Evolutionary conservation across 2,888 invertebrate species (phyloP), one percentile per base, ranked within the genome.

Genomic region (Coelogynopora nodosa): DNA sequence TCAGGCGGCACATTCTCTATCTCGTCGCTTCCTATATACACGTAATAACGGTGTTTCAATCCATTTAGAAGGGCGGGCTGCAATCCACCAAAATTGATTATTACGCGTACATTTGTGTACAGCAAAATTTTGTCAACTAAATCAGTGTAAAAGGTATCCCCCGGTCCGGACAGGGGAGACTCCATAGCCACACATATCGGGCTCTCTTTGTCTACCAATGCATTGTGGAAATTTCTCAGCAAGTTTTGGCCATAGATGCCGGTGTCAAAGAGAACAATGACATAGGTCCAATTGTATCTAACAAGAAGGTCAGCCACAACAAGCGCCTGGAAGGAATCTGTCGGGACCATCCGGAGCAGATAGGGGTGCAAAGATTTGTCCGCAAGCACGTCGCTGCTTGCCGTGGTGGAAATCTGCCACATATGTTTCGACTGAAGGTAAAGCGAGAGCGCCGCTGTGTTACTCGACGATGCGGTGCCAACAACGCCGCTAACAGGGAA

Each of bases 201-300:
- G n/a, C 5, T 29, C 27, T 5, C 23, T 30, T 27, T 2, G 1
- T 29, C 28, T 2, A 1, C 28, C 2, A 82, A 2, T 10, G 30
- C 10, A 82, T 5, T 31, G 2, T 82, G 82, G 5, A 82, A 82
- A 31, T 82, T 82, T 26, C 31, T 5, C 2, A 31, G 30, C 23
- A 82, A n/a, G 18, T 31, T 31, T 29, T 23, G 82, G 2, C 85
- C 85, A 67, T 85, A 67, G 28, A 26, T 67, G 0, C 26, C 84
- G 29, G 23, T 84, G 0, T 67, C 85, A 31, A 31, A 74, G 82
- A 85, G 67, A 18, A 85, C 30, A 5, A 67, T 82, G 5, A 85
- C 82, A 84, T 85, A 85, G 74, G 85, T 85, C 85, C 85, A 85
- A 29, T 82, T 67, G 67, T 81, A 74, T 26, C 84, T n/a, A 23